A percentile compares a stretch with the other conserved stretches of the same genome.
These are phyloP conservation scores for Scyliorhinus canicula DNA, from an alignment of 2,797 vertebrate genomes.

Conservation along the genomic window DNA sequence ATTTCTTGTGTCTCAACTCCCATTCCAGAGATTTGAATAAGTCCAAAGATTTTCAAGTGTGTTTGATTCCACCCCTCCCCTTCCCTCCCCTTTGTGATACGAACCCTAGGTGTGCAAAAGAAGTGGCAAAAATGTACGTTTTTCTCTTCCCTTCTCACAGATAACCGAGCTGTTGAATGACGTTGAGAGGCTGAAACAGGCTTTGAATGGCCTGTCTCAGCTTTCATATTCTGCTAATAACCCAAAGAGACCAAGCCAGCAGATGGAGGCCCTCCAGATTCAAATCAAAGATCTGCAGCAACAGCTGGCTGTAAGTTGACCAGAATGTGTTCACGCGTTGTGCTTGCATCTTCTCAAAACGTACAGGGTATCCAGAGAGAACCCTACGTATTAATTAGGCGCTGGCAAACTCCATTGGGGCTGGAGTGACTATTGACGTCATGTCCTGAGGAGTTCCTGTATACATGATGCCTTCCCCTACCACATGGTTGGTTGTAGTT, in stretches of 20 bases:
- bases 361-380: neutral
- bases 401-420: neutral
- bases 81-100: neutral
- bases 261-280: conserved; percentile 75
- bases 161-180: conserved; percentile 88
- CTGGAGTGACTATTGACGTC: neutral
- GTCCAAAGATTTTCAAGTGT: neutral
- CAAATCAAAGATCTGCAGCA: conserved; percentile 84
- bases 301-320: conserved; percentile 85
- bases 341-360: neutral
- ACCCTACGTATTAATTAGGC: neutral
- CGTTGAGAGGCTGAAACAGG: conserved; percentile 84
- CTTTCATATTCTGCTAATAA: conserved; percentile 73
- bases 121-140: neutral
- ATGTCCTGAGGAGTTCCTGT: neutral
- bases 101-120: neutral
- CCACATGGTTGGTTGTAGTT: neutral
- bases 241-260: conserved; percentile 76
- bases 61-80: neutral
- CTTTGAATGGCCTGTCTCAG: conserved; percentile 83
- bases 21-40: neutral
- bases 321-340: neutral
- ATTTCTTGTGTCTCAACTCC: neutral
- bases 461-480: neutral
- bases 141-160: conserved; percentile 52